These are phyloP conservation scores for Balanococcus diminutus DNA, from an alignment of 2,888 invertebrate species.

Conservation along the genomic window DNA sequence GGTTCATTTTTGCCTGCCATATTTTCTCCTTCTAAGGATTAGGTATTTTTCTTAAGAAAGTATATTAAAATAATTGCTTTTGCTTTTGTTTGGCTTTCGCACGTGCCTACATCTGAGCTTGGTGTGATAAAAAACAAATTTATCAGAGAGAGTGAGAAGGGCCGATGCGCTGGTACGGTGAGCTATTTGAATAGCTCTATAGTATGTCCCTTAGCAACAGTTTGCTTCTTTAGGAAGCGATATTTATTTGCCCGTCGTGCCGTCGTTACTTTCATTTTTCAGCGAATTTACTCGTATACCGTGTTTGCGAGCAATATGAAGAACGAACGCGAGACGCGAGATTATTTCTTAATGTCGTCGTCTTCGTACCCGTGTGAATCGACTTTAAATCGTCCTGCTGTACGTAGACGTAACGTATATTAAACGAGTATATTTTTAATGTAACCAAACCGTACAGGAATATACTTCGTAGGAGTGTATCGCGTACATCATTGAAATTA, in stretches of 20 bases:
- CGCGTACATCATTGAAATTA: background rate
- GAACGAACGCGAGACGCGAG: background rate
- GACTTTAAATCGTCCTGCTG: background rate
- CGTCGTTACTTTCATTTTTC: slow-evolving; percentile 8
- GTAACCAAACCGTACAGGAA: background rate
- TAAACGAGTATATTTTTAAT: background rate
- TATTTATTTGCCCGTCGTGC: slow-evolving; percentile 5
- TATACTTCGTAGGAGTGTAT: background rate
- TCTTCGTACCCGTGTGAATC: background rate
- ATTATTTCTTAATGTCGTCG: slow-evolving; percentile 18
- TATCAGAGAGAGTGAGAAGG: background rate
- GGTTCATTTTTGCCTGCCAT: background rate
- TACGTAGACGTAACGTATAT: background rate
- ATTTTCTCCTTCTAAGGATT: background rate
- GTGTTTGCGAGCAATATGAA: background rate
- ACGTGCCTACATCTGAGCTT: background rate
- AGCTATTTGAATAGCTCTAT: background rate
- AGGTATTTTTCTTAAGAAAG: background rate
- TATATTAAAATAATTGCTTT: background rate
- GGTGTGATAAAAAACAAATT: background rate
- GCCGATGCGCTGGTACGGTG: no score
- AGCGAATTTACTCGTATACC: background rate
- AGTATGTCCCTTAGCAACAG: slow-evolving; percentile 15
- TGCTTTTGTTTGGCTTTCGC: background rate
- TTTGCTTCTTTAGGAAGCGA: slow-evolving; percentile 16